A percentile compares a stretch with the other conserved stretches of the same genome.
These are phyloP conservation scores for Hedychridium roseum DNA, from an alignment of 2,888 invertebrate genomes.

Conservation along the genomic window DNA sequence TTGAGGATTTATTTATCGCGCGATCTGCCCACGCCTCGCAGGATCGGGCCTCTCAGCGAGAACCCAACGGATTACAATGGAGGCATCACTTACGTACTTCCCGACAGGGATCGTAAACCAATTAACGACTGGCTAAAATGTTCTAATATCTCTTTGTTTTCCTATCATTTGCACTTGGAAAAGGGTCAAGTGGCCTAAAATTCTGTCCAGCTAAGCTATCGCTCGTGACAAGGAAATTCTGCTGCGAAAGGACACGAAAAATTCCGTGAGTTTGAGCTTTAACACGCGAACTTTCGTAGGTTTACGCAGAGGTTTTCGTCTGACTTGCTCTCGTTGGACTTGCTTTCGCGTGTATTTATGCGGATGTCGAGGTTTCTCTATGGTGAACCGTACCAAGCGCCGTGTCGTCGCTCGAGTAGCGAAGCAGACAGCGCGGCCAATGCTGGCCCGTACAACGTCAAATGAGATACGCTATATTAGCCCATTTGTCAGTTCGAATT, in stretches of 20 bases:
- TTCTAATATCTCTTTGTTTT: neutral
- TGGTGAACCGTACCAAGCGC: slow-evolving; percentile 24
- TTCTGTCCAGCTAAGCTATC: slow-evolving; percentile 3
- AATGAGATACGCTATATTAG: neutral
- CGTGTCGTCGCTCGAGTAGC: slow-evolving; percentile 13
- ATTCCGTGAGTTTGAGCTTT: slow-evolving; percentile 21
- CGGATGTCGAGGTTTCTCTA: slow-evolving; percentile 18
- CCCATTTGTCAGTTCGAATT: neutral
- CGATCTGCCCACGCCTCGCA: too few species aligned
- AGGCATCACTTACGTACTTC: too few species aligned
- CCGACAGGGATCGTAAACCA: neutral
- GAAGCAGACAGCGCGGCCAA: slow-evolving; percentile 8
- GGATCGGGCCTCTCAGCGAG: too few species aligned
- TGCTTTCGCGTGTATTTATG: slow-evolving; percentile 4
- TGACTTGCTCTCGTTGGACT: neutral
- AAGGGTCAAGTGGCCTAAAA: neutral
- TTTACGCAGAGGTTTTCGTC: slow-evolving; percentile 15
- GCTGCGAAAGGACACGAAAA: too few species aligned
- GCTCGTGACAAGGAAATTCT: slow-evolving; percentile 25
- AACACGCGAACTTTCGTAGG: slow-evolving; percentile 29
- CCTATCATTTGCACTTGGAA: neutral
- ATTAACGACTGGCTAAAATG: too few species aligned
- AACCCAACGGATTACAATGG: too few species aligned
- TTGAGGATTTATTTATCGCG: too few species aligned
- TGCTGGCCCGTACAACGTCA: too few species aligned